Evolutionary conservation across 2,888 invertebrate species (phyloP), one percentile per base, ranked within the genome.

Genomic region (Calliphora vomitoria): DNA sequence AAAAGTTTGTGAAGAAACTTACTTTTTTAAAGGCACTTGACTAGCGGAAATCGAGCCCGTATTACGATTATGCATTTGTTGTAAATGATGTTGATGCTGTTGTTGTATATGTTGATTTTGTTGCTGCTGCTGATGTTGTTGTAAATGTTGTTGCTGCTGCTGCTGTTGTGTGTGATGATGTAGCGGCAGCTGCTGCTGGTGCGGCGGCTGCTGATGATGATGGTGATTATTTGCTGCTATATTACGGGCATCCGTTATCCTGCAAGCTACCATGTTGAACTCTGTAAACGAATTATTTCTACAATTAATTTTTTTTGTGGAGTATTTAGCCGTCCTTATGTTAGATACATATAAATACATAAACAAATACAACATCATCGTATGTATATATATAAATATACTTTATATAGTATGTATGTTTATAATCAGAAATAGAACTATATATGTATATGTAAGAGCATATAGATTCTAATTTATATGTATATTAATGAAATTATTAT

Each of bases 21-120:
- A 98, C 98, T 98, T 98, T 96, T 98, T 98, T 96, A 98, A 97
- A 97, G 98, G 98, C 97, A 98, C 97, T 96, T 97, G 97, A 96
- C 98, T 98, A 96, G 97, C 97, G 95, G 96, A 95, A 94, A 96
- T 96, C 94, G 95, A 95, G 94, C 95, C 94, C 95, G 95, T 94
- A 94, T 94, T 95, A 90, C 91, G 92, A 90, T 91, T 92, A 90
- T 92, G 92, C 90, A 92, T 90, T 89, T 89, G 88, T 76, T 86
- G 85, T 82, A 80, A 66, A 81, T 85, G 87, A 84, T 88, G 82
- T 60, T 89, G 91, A 90, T 91, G 92, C 53, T 88, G 89, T 68
- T 88, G 89, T 72, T 89, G 88, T 74, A 80, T 82, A 41, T 88
- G 88, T 69, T 74, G 82, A 44, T 79, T 82, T 62, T 85, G 78